Conservation (phyloP, 1,140 invertebrate species). For the Bombus fervidus region DNA sequence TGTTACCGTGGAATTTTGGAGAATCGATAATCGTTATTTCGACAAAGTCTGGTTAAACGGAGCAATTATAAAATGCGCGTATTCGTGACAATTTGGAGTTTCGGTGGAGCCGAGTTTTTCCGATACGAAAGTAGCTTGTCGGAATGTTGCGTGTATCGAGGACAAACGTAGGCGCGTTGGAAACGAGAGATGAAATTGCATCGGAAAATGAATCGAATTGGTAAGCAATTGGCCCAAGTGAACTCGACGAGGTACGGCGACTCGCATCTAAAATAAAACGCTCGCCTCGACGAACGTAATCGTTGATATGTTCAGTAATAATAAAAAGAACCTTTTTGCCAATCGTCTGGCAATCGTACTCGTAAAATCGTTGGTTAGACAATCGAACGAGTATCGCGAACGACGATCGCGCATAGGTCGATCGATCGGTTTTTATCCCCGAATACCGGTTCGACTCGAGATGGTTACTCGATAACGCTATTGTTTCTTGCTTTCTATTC, state of each 20-base stretch:
- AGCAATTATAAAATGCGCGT: background rate
- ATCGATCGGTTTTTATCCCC: background rate
- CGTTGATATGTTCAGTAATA: conserved; percentile 2
- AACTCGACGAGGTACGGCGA: background rate
- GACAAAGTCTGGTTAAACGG: background rate
- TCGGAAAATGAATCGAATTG: conserved; percentile 8
- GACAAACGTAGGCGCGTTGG: background rate
- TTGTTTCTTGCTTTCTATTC: conserved; percentile 36
- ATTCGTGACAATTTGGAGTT: background rate
- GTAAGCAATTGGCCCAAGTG: background rate
- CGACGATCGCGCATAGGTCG: background rate
- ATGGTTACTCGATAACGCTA: background rate
- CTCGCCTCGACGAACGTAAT: background rate
- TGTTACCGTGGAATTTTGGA: background rate
- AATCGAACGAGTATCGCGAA: background rate
- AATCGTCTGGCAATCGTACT: background rate
- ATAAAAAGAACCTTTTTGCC: background rate
- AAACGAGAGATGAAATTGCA: conserved; percentile 3
- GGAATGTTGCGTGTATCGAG: background rate
- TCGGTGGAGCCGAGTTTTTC: background rate
- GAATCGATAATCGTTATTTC: background rate
- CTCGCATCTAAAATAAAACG: background rate
- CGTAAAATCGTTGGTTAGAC: background rate
- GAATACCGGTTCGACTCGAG: background rate
- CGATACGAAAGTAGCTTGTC: background rate